Evolutionary conservation across 2,113 vertebrate species (phyloP).

Genomic region (Fukomys damarensis): DNA sequence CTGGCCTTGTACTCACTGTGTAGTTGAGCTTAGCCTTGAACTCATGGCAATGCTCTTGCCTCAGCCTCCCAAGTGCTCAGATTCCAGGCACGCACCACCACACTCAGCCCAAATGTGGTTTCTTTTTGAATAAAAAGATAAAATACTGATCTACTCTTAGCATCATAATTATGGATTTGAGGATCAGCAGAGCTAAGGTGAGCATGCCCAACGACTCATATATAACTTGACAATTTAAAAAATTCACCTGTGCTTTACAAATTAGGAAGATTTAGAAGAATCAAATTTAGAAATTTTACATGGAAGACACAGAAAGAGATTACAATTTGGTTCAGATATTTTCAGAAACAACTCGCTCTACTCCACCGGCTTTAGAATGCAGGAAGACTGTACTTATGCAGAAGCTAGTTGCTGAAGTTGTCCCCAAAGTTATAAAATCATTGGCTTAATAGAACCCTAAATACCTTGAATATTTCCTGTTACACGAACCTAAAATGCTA

Average conservation of each 20-base stretch:
- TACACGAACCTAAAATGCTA: neutral
- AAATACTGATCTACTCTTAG: neutral
- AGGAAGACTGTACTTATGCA: neutral
- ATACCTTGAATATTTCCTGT: neutral
- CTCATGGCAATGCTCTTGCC: too few species aligned
- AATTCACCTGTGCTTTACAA: neutral
- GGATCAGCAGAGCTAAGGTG: neutral
- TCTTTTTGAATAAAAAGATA: constrained; percentile 34
- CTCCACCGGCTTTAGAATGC: neutral
- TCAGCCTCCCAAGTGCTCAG: too few species aligned
- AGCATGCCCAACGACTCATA: neutral
- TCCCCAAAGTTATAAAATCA: constrained; percentile 20
- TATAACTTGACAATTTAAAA: neutral
- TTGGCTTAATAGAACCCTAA: neutral
- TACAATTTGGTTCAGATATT: neutral
- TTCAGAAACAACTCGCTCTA: neutral
- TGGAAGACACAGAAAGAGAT: neutral
- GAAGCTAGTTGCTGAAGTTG: neutral
- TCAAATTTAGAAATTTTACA: neutral
- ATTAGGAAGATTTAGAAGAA: neutral
- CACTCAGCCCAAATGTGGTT: neutral
- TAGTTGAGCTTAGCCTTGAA: too few species aligned
- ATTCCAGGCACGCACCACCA: too few species aligned
- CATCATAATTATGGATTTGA: neutral
- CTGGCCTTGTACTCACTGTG: too few species aligned